A percentile compares a stretch with the other conserved stretches of the same genome.
These are phyloP conservation scores for Tamias sibiricus DNA, from an alignment of 2,113 vertebrate species.

Conservation along the genomic window DNA sequence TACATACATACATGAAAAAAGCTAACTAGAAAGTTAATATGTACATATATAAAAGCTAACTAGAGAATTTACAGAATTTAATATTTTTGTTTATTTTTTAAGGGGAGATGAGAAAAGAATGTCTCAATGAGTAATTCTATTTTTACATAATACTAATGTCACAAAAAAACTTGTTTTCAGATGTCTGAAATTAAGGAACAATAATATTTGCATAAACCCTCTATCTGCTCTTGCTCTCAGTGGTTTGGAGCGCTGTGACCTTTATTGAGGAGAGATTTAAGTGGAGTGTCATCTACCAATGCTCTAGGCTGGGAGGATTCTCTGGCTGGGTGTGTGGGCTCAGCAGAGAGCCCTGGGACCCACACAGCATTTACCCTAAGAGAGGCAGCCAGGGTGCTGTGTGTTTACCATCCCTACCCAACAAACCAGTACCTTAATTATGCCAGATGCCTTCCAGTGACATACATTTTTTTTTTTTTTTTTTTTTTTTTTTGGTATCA, in stretches of 20 bases:
- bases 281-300: background rate
- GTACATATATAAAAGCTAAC: background rate
- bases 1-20: no score
- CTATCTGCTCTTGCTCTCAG: background rate
- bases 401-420: background rate
- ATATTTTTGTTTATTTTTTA: background rate
- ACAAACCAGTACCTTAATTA: background rate
- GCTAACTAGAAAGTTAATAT: background rate
- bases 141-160: rapidly evolving
- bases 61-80: background rate
- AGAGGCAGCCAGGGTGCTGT: background rate
- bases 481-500: no score
- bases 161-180: background rate
- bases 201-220: background rate
- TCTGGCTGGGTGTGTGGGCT: rapidly evolving
- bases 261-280: background rate
- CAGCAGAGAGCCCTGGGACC: no score
- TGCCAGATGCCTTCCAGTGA: background rate
- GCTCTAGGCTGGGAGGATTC: background rate
- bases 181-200: background rate
- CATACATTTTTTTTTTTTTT: no score
- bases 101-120: background rate
- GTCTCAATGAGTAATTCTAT: background rate
- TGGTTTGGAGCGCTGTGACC: background rate
- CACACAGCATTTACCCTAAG: background rate